phyloP scores from a whole-genome alignment of 2,797 vertebrate species.

The Hydrolagus colliei region DNA sequence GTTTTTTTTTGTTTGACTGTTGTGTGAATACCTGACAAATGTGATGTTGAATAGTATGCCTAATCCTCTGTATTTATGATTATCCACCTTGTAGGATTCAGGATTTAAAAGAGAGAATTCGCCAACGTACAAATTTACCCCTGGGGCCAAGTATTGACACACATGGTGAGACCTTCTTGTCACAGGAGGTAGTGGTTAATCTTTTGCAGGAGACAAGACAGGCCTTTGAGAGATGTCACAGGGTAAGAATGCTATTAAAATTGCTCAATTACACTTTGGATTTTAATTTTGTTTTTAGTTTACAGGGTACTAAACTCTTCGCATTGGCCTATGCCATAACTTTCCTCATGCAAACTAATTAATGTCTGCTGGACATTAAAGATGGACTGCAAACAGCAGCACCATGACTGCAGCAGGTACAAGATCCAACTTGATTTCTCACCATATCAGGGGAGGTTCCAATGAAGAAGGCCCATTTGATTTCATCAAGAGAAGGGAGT shows the following conservation, averaged over 20 bases:
- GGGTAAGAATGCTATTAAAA: slow-evolving; percentile 55
- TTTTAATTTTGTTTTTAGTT: slow-evolving; percentile 35
- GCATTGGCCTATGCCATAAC: background rate
- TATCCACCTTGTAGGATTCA: slow-evolving; percentile 68
- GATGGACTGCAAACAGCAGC: too few species aligned
- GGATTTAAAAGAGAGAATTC: slow-evolving; percentile 91
- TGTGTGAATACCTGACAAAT: too few species aligned
- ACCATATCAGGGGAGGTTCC: too few species aligned
- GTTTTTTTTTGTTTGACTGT: too few species aligned
- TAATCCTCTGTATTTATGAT: background rate
- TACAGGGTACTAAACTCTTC: background rate
- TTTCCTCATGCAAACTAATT: background rate
- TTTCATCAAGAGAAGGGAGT: too few species aligned
- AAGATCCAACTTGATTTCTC: too few species aligned
- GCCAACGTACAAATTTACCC: slow-evolving; percentile 85
- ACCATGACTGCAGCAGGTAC: too few species aligned
- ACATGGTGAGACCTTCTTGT: slow-evolving; percentile 92
- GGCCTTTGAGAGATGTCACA: slow-evolving; percentile 95
- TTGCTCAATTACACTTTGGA: slow-evolving; percentile 34
- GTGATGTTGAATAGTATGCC: too few species aligned
- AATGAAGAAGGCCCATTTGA: too few species aligned
- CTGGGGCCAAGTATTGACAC: slow-evolving; percentile 92
- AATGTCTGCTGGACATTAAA: too few species aligned
- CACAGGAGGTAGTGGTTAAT: slow-evolving; percentile 94
- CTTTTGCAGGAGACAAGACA: slow-evolving; percentile 94